Evolutionary conservation across 2,797 vertebrate species (phyloP).

Genomic region (Rhadinocentrus ornatus): DNA sequence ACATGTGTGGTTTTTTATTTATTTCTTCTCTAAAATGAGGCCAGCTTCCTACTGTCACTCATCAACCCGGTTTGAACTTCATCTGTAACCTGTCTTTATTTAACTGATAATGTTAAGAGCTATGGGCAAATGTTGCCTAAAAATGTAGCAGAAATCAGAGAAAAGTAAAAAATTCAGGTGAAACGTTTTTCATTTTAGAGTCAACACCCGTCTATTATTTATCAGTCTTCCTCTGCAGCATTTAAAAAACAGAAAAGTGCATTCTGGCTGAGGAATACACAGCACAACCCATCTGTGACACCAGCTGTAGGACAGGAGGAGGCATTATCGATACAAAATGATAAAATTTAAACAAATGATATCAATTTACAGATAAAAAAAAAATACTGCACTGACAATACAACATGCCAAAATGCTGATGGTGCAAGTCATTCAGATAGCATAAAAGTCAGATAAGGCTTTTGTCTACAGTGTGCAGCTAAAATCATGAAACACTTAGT

Average conservation of each 20-base stretch:
- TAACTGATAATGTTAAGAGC: background rate
- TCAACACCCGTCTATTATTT: constrained; percentile 33
- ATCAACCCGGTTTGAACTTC: constrained; percentile 22
- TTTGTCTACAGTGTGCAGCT: constrained; percentile 69
- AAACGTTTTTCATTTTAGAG: constrained; percentile 25
- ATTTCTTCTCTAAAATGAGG: constrained; percentile 31
- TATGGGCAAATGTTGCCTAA: constrained; percentile 15
- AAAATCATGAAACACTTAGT: constrained; percentile 58
- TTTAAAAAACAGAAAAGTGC: constrained; percentile 68
- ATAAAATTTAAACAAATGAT: constrained; percentile 47
- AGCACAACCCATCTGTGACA: constrained; percentile 42
- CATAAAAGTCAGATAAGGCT: constrained; percentile 75
- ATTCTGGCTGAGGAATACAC: constrained; percentile 44
- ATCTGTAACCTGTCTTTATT: constrained; percentile 14
- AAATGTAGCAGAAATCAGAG: constrained; percentile 3
- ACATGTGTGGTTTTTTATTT: background rate
- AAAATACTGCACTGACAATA: constrained; percentile 49
- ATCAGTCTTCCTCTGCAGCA: constrained; percentile 41
- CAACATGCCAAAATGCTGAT: constrained; percentile 49
- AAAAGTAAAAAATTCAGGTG: background rate
- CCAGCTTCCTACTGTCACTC: constrained; percentile 17
- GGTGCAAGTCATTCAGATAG: constrained; percentile 53
- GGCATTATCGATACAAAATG: constrained; percentile 44
- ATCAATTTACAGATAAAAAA: constrained; percentile 43
- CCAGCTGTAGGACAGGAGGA: constrained; percentile 27